Conservation (phyloP, 2,113 vertebrate genomes). For the Chascanopsetta lugubris region DNA sequence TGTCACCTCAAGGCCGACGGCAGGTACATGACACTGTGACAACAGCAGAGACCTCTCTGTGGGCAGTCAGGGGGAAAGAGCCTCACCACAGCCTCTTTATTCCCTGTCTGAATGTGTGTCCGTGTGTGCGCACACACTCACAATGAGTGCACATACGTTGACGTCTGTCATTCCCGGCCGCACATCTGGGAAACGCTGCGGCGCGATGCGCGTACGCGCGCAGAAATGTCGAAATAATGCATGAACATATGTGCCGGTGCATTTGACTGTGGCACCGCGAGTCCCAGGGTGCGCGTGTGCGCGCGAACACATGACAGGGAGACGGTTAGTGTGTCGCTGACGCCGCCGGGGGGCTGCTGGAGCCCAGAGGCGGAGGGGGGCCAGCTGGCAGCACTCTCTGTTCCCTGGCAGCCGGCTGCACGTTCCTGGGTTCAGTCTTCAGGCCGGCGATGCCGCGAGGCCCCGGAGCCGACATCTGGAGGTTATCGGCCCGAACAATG, state of each 20-base stretch:
- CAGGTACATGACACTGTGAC: constrained; percentile 61
- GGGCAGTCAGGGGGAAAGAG: constrained; percentile 27
- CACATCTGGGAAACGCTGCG: constrained; percentile 38
- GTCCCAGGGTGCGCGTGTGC: constrained; percentile 6
- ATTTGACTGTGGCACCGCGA: constrained; percentile 17
- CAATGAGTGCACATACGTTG: constrained; percentile 1
- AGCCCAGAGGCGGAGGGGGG: constrained; percentile 66
- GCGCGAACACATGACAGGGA: constrained; percentile 50
- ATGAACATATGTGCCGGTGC: constrained; percentile 42
- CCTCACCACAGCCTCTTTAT: too few relatives aligned
- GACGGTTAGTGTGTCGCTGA: constrained; percentile 73
- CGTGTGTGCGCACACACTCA: background rate
- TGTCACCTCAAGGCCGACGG: constrained; percentile 63
- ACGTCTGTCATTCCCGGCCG: too few relatives aligned
- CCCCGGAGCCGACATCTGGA: constrained; percentile 79
- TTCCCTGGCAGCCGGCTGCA: constrained; percentile 59
- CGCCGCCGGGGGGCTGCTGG: constrained; percentile 58
- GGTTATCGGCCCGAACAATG: constrained; percentile 72
- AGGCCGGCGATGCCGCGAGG: constrained; percentile 45
- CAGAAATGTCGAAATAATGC: constrained; percentile 37
- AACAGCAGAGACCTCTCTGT: constrained; percentile 25
- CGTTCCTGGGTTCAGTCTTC: constrained; percentile 60
- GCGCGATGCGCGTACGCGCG: constrained; percentile 25
- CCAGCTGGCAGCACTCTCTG: constrained; percentile 76
- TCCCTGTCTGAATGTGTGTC: constrained; percentile 22